Percentiles rank a stretch among this genome's conserved stretches.
Conservation (phyloP, 2,797 vertebrate species). For the Myoxocephalus aenaeus region DNA sequence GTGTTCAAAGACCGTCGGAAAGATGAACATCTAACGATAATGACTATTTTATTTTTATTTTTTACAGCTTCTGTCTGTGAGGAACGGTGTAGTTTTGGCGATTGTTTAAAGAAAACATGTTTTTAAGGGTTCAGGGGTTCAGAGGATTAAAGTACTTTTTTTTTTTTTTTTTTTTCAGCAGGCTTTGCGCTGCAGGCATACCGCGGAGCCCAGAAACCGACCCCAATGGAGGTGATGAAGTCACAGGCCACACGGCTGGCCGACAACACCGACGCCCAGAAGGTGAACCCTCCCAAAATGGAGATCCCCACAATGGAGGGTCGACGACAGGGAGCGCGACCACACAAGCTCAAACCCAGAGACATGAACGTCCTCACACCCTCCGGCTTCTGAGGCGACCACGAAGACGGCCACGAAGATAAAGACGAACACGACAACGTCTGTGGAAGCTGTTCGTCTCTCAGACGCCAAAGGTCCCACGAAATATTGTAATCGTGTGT, state of each 20-base stretch:
- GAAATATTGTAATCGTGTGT: neutral
- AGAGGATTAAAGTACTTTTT: too few relatives aligned
- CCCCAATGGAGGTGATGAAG: constrained; percentile 95
- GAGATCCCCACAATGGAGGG: constrained; percentile 88
- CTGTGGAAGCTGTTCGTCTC: neutral
- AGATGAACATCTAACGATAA: neutral
- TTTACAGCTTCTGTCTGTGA: neutral
- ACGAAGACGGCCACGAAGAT: too few relatives aligned
- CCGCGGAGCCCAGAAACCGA: constrained; percentile 91
- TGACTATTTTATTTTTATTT: too few relatives aligned
- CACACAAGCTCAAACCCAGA: constrained; percentile 91
- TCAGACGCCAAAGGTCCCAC: constrained; percentile 14
- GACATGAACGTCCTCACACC: constrained; percentile 96
- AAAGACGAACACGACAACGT: too few relatives aligned
- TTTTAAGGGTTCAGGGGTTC: too few relatives aligned
- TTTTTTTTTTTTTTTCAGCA: constrained; percentile 68
- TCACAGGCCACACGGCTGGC: constrained; percentile 85
- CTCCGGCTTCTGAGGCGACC: constrained; percentile 89
- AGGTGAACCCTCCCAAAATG: constrained; percentile 87
- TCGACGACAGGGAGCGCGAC: constrained; percentile 81
- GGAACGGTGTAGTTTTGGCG: too few relatives aligned
- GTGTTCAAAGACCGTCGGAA: neutral
- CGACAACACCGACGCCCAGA: constrained; percentile 82
- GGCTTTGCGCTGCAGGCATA: constrained; percentile 92
- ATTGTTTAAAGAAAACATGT: too few relatives aligned